phyloP scores from a whole-genome alignment of 1,140 invertebrate species.

The Orius laevigatus region DNA sequence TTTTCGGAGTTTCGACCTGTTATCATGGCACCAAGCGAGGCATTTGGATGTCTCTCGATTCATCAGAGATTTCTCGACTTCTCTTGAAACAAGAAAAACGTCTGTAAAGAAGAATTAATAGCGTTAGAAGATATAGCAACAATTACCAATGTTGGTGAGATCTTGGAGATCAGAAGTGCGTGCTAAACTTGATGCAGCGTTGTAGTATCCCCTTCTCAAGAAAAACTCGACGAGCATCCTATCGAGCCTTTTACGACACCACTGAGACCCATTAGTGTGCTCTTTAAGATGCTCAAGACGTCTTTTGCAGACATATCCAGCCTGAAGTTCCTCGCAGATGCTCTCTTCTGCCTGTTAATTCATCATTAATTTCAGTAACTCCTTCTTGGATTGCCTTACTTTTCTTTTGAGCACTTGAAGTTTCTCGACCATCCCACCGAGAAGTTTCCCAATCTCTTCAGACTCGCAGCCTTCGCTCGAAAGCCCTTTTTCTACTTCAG shows the following conservation, averaged over 20 bases:
- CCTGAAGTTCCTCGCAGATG: conserved; percentile 76
- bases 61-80: conserved; percentile 65
- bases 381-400: conserved; percentile 27
- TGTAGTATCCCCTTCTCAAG: conserved; percentile 88
- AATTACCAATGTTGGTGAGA: conserved; percentile 71
- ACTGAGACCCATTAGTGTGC: conserved; percentile 45
- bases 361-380: not conserved
- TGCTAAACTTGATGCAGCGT: conserved; percentile 73
- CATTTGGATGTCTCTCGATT: conserved; percentile 74
- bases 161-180: conserved; percentile 68
- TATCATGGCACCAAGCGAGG: conserved; percentile 93
- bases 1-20: conserved; percentile 89
- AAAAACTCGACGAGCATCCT: conserved; percentile 94
- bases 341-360: conserved; percentile 60
- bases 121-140: not conserved
- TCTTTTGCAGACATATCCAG: conserved; percentile 69
- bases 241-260: conserved; percentile 77
- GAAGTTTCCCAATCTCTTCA: conserved; percentile 57
- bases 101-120: conserved; percentile 35
- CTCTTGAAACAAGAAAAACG: conserved; percentile 74
- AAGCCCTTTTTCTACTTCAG: conserved; percentile 65
- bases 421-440: conserved; percentile 79
- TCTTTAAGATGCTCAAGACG: conserved; percentile 87
- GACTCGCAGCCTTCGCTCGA: conserved; percentile 33
- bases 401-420: conserved; percentile 83